phyloP scores from a whole-genome alignment of 2,113 vertebrate genomes.

The Microcebus lehilahytsara region DNA sequence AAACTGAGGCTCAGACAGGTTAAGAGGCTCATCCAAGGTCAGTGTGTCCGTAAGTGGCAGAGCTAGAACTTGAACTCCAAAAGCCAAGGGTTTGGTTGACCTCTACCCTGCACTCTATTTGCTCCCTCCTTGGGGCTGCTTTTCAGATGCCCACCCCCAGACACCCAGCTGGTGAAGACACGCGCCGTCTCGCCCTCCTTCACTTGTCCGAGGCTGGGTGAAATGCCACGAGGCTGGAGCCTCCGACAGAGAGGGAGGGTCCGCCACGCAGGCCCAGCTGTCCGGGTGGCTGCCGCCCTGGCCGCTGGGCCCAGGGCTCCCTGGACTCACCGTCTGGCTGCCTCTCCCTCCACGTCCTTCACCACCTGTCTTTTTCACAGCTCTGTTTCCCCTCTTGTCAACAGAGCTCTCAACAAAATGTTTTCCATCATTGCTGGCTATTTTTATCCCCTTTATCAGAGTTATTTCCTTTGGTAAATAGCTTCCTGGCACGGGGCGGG shows the following conservation, averaged over 20 bases:
- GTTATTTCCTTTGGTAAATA: constrained; percentile 85
- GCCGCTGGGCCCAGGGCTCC: background rate
- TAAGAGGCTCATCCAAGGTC: background rate
- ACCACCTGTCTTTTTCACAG: constrained; percentile 75
- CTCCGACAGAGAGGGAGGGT: rapidly evolving
- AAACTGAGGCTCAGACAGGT: background rate
- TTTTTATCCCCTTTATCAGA: constrained; percentile 89
- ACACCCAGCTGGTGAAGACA: rapidly evolving
- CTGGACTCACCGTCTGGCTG: rapidly evolving
- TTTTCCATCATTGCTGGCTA: constrained; percentile 83
- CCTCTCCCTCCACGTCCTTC: constrained; percentile 31
- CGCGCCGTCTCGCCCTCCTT: rapidly evolving
- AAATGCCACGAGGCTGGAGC: background rate
- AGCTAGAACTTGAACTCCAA: background rate
- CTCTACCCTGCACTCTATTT: background rate
- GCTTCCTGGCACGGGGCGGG: constrained; percentile 84
- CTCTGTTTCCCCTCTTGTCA: constrained; percentile 84
- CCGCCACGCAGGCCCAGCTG: rapidly evolving
- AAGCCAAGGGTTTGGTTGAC: background rate
- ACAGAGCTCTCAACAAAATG: constrained; percentile 72
- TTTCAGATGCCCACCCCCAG: background rate
- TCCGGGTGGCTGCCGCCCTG: background rate
- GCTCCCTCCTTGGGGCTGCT: background rate
- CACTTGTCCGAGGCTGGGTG: background rate
- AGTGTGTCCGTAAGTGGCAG: background rate